Evolutionary conservation across 2,888 invertebrate species (phyloP).

Genomic region (Leptinotarsa haldemani): DNA sequence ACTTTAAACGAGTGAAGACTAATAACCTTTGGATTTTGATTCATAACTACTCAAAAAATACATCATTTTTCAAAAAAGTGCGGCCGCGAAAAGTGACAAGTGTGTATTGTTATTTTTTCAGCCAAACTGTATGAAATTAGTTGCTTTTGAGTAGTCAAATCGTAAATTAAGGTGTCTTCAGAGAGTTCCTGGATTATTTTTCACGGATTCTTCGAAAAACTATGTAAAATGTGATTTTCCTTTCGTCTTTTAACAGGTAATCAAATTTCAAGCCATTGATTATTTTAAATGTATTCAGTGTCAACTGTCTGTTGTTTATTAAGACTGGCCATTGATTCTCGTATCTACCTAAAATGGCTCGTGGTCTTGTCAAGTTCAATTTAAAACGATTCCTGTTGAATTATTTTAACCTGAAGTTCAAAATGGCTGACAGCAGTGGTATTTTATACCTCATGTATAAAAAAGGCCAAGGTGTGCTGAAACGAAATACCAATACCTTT

Average conservation of each 20-base stretch:
- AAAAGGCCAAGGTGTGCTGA: slow-evolving; percentile 44
- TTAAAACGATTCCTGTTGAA: slow-evolving; percentile 22
- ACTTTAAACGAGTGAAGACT: neutral
- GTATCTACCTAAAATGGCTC: slow-evolving; percentile 15
- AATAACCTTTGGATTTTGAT: slow-evolving; percentile 11
- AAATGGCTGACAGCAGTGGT: slow-evolving; percentile 47
- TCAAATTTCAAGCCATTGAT: slow-evolving; percentile 15
- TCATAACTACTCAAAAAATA: slow-evolving; percentile 1
- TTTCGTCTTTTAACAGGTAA: slow-evolving; percentile 38
- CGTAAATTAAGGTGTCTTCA: slow-evolving; percentile 29
- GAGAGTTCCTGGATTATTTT: slow-evolving; percentile 29
- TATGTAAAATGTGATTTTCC: slow-evolving; percentile 33
- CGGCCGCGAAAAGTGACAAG: slow-evolving; percentile 30
- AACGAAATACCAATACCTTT: slow-evolving; percentile 40
- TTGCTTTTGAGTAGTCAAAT: slow-evolving; percentile 35
- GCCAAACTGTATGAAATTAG: slow-evolving; percentile 33
- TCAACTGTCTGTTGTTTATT: slow-evolving; percentile 17
- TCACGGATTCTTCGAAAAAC: slow-evolving; percentile 34
- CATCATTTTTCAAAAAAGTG: slow-evolving; percentile 6
- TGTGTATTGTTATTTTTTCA: slow-evolving; percentile 31
- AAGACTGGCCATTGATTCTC: slow-evolving; percentile 14
- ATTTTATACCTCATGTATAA: slow-evolving; percentile 40
- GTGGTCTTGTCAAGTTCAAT: slow-evolving; percentile 10
- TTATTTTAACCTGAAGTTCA: slow-evolving; percentile 42
- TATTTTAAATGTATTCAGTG: slow-evolving; percentile 18